A percentile compares a stretch with the other conserved stretches of the same genome.
These are phyloP conservation scores for Delichon dasypus DNA, from an alignment of 2,797 vertebrate genomes.

Conservation along the genomic window DNA sequence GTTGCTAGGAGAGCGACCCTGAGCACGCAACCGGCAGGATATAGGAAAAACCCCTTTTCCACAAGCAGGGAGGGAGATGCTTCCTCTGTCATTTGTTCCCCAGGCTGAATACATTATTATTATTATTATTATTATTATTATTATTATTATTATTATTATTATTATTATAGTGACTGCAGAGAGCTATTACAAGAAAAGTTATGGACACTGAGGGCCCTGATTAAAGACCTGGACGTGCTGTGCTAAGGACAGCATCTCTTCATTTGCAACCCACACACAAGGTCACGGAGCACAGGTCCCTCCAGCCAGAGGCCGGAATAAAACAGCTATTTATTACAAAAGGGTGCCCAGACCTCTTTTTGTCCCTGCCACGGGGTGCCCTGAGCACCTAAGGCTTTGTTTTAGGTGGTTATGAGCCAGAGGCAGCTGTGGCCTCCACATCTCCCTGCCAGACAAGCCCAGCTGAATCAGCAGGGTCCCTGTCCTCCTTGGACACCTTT, in stretches of 20 bases:
- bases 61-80: neutral
- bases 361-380: neutral
- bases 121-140: too few species aligned
- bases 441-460: neutral
- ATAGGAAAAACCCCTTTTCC: neutral
- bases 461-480: neutral
- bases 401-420: neutral
- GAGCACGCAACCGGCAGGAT: rapidly evolving
- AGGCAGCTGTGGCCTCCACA: neutral
- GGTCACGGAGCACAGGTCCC: neutral
- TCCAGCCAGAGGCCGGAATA: neutral
- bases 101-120: neutral
- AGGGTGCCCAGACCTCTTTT: neutral
- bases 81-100: neutral
- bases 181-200: neutral
- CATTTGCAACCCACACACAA: neutral
- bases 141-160: too few species aligned
- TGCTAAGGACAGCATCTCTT: neutral
- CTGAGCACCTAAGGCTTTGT: neutral
- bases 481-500: neutral
- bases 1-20: neutral
- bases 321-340: neutral
- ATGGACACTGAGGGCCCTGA: rapidly evolving
- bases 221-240: neutral
- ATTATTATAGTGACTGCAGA: neutral